phyloP scores from a whole-genome alignment of 2,888 invertebrate genomes.

The Caenorhabditis parvicauda region DNA sequence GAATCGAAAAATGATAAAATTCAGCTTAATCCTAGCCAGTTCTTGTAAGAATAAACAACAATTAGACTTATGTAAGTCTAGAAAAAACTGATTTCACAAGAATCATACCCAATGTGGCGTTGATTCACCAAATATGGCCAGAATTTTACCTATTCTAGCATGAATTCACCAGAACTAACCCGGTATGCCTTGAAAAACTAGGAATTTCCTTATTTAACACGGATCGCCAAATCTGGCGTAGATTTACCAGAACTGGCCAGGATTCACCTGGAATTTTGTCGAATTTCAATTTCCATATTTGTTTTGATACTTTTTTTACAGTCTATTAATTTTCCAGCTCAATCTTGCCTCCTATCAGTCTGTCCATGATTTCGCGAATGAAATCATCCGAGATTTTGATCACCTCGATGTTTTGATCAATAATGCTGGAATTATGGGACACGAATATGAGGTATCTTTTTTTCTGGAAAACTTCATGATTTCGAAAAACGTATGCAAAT shows the following conservation, averaged over 20 bases:
- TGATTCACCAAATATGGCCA: background rate
- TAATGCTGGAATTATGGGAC: conserved; percentile 75
- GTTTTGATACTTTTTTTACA: background rate
- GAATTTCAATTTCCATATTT: too few relatives aligned
- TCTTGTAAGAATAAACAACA: background rate
- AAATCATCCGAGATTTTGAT: conserved; percentile 15
- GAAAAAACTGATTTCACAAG: background rate
- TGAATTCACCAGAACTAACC: background rate
- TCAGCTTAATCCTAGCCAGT: background rate
- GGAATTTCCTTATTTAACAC: background rate
- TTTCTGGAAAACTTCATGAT: too few relatives aligned
- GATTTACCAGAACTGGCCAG: too few relatives aligned
- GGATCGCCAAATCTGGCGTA: too few relatives aligned
- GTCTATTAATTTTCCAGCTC: conserved; percentile 18
- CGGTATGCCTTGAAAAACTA: background rate
- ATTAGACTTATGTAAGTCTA: background rate
- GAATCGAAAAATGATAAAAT: background rate
- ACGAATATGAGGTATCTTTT: conserved; percentile 67
- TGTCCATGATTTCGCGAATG: conserved; percentile 28
- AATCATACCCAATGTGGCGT: background rate
- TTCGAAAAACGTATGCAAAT: too few relatives aligned
- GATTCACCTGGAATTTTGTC: too few relatives aligned
- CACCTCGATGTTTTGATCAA: conserved; percentile 76
- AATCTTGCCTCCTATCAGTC: conserved; percentile 39
- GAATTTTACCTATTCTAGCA: background rate